Percentiles rank a stretch among this genome's conserved stretches.
Conservation (phyloP, 2,888 invertebrate genomes). For the Cylloceria caligata region DNA sequence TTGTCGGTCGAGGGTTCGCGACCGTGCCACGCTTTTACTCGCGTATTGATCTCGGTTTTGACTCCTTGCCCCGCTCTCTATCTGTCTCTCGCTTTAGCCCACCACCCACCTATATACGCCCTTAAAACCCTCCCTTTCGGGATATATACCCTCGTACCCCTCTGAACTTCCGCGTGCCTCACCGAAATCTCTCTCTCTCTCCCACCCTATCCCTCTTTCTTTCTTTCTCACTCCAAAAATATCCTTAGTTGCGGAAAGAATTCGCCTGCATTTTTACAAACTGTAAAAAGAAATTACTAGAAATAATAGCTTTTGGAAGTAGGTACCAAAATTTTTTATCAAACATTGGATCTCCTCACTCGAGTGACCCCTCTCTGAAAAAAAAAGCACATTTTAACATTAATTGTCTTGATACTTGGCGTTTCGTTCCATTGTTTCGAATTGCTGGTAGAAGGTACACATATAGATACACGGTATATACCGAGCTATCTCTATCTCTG, state of each 20-base stretch:
- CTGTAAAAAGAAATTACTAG: too few species aligned
- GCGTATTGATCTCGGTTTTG: constrained; percentile 71
- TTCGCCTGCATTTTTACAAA: constrained; percentile 3
- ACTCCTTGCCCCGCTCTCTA: constrained; percentile 63
- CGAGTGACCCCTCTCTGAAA: background rate
- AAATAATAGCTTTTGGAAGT: constrained; percentile 4
- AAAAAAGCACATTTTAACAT: too few species aligned
- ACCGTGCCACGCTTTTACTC: constrained; percentile 77
- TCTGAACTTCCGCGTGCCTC: constrained; percentile 60
- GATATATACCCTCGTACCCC: constrained; percentile 48
- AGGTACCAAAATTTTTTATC: too few species aligned
- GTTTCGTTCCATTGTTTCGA: constrained; percentile 25
- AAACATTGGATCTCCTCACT: constrained; percentile 12
- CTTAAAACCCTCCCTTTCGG: constrained; percentile 60
- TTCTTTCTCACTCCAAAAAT: background rate
- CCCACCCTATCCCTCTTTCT: constrained; percentile 18
- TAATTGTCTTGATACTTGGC: too few species aligned
- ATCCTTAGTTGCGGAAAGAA: background rate
- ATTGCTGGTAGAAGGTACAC: constrained; percentile 9
- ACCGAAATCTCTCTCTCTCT: constrained; percentile 35
- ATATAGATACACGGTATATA: constrained; percentile 14
- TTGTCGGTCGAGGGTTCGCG: constrained; percentile 77
- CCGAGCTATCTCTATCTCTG: constrained; percentile 51
- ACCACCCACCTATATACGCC: constrained; percentile 47
- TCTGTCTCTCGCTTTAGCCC: constrained; percentile 25